Conservation (phyloP, 2,113 vertebrate species). For the Bombycilla garrulus region DNA sequence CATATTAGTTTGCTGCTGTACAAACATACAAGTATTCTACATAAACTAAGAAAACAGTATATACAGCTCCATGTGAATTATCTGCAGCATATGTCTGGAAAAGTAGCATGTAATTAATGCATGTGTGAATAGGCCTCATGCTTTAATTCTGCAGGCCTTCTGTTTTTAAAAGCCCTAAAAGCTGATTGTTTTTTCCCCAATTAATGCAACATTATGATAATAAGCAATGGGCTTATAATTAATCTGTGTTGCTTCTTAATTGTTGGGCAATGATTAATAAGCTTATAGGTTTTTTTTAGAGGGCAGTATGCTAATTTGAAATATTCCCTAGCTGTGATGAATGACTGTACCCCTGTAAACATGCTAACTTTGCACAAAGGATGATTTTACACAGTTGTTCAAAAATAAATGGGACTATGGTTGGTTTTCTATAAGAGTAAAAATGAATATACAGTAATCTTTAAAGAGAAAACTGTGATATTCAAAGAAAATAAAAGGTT, state of each 20-base stretch:
- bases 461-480: background rate
- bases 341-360: background rate
- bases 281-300: constrained; percentile 29
- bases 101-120: constrained; percentile 65
- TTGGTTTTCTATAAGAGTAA: background rate
- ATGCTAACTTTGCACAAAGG: background rate
- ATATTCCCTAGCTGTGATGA: constrained; percentile 6
- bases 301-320: constrained; percentile 28
- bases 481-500: background rate
- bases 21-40: background rate
- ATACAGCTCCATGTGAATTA: background rate
- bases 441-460: background rate
- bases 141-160: constrained; percentile 42
- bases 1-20: background rate
- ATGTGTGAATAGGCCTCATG: background rate
- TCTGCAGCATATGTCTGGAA: constrained; percentile 38
- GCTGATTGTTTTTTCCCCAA: constrained; percentile 13
- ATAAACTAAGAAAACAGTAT: background rate
- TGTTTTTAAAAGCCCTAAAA: constrained; percentile 45
- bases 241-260: constrained; percentile 62
- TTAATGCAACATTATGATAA: constrained; percentile 61
- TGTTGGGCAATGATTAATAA: constrained; percentile 39
- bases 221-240: constrained; percentile 16
- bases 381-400: background rate
- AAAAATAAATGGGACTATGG: background rate